Evolutionary conservation across 2,113 vertebrate species (phyloP).

Genomic region (Oxygymnocypris stewartii): DNA sequence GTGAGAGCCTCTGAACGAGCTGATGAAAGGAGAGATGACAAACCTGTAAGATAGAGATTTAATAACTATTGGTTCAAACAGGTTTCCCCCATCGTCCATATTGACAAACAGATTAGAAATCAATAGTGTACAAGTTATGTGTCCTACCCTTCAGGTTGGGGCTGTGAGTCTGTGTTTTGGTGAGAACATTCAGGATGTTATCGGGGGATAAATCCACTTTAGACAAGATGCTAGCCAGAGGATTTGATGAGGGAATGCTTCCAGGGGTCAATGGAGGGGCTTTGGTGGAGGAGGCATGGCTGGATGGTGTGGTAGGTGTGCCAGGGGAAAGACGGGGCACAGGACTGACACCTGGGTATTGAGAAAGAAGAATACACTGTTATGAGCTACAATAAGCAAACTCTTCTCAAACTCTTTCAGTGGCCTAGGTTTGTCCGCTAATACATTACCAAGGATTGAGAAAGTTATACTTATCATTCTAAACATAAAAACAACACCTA

Average conservation of each 20-base stretch:
- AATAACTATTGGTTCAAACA: conserved; percentile 11
- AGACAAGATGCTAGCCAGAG: conserved; percentile 92
- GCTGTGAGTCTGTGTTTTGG: conserved; percentile 87
- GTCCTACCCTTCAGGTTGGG: conserved; percentile 81
- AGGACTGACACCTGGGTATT: conserved; percentile 82
- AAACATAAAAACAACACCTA: not conserved
- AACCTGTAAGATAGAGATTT: conserved; percentile 73
- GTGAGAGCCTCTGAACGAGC: conserved; percentile 62
- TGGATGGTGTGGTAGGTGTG: conserved; percentile 83
- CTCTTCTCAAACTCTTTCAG: not conserved
- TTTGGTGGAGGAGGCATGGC: conserved; percentile 79
- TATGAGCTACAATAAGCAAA: not conserved
- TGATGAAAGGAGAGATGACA: conserved; percentile 91
- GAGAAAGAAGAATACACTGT: not conserved
- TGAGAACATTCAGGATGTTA: conserved; percentile 89
- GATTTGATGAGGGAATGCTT: conserved; percentile 75
- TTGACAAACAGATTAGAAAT: no score
- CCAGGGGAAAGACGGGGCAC: conserved; percentile 85
- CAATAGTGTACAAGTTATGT: not conserved
- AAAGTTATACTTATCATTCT: not conserved
- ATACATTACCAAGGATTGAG: not conserved
- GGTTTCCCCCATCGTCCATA: not conserved
- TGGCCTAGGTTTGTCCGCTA: not conserved
- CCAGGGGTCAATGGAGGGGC: conserved; percentile 71
- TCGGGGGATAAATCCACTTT: conserved; percentile 95